These are phyloP conservation scores for Poeciliopsis occidentalis DNA, from an alignment of 2,113 vertebrate species.

Conservation along the genomic window DNA sequence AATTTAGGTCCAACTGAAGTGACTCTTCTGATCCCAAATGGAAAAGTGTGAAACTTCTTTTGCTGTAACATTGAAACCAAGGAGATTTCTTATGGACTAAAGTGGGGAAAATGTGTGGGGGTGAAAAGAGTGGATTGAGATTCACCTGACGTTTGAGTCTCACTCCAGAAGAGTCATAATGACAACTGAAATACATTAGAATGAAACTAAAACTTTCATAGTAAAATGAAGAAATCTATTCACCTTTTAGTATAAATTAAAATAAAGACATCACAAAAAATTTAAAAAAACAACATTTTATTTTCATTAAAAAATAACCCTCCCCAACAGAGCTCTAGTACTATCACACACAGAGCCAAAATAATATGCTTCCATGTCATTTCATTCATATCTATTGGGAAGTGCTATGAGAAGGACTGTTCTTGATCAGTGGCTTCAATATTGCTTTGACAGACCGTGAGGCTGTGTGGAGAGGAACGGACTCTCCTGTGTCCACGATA, in stretches of 20 bases:
- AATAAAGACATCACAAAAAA: constrained; percentile 9
- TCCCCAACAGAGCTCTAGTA: constrained; percentile 79
- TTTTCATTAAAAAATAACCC: constrained; percentile 85
- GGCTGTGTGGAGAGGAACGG: constrained; percentile 68
- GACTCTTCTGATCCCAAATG: too few relatives aligned
- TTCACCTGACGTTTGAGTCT: too few relatives aligned
- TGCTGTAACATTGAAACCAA: too few relatives aligned
- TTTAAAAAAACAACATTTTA: constrained; percentile 82
- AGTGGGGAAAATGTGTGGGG: too few relatives aligned
- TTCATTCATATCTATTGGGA: constrained; percentile 80
- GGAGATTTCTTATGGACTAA: too few relatives aligned
- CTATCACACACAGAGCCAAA: constrained; percentile 82
- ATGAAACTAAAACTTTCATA: not conserved
- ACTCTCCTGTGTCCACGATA: constrained; percentile 67
- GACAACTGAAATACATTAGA: too few relatives aligned
- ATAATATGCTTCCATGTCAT: constrained; percentile 75
- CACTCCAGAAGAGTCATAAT: too few relatives aligned
- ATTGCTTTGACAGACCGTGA: constrained; percentile 82
- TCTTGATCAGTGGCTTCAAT: constrained; percentile 80
- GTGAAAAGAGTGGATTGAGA: too few relatives aligned
- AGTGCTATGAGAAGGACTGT: constrained; percentile 82
- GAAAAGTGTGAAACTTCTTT: too few relatives aligned
- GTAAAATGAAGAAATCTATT: too few relatives aligned
- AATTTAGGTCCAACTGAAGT: too few relatives aligned
- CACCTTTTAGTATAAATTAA: too few relatives aligned